phyloP scores from a whole-genome alignment of 2,797 vertebrate species.

The Xiphorhynchus erythropygius region DNA sequence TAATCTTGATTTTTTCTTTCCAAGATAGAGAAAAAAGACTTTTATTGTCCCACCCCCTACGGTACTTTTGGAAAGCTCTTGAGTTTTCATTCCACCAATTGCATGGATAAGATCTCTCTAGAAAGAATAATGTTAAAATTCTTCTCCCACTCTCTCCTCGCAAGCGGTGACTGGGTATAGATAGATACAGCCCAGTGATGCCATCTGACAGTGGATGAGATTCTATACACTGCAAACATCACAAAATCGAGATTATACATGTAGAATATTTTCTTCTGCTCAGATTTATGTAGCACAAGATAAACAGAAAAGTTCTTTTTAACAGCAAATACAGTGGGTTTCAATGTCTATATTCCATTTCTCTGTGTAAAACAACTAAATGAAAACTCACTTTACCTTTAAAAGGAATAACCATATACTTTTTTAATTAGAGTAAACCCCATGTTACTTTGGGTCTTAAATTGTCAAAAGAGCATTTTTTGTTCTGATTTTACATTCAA shows the following conservation, averaged over 20 bases:
- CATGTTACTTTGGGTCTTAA: background rate
- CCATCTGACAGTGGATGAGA: background rate
- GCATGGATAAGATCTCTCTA: background rate
- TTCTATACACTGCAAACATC: background rate
- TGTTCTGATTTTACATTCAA: background rate
- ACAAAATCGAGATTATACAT: background rate
- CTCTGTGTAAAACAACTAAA: background rate
- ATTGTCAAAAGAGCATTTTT: background rate
- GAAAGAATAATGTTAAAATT: background rate
- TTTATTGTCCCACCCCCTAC: background rate
- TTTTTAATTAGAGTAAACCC: background rate
- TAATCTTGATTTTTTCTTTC: background rate
- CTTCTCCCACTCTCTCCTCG: background rate
- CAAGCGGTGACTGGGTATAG: accelerated
- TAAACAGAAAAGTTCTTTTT: background rate
- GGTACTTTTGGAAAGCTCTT: background rate
- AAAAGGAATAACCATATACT: background rate
- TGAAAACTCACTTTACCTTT: background rate
- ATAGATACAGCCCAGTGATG: background rate
- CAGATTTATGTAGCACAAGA: background rate
- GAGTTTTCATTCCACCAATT: background rate
- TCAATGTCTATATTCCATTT: background rate
- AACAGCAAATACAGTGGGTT: background rate
- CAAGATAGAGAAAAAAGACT: background rate
- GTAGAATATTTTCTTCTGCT: background rate